Percentiles rank a stretch among this genome's conserved stretches.
Conservation (phyloP, 1,140 invertebrate genomes). For the Drosophila seguyi region DNA sequence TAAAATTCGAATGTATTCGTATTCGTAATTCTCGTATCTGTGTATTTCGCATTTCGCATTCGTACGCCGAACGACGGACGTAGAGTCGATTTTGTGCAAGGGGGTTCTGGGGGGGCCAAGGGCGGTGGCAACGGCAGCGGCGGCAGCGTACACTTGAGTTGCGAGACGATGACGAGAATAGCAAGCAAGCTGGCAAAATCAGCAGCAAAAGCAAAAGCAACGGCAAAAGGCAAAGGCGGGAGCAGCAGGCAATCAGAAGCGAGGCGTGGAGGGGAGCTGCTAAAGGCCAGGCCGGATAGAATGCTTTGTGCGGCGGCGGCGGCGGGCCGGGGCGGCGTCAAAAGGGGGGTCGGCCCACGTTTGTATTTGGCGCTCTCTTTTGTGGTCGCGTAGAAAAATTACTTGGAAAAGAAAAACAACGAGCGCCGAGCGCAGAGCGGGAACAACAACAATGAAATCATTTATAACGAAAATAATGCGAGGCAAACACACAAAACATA, state of each 20-base stretch:
- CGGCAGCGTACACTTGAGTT: slow-evolving; percentile 57
- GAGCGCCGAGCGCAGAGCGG: slow-evolving; percentile 60
- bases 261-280: neutral
- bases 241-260: slow-evolving; percentile 4
- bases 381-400: slow-evolving; percentile 74
- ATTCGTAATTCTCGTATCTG: slow-evolving; percentile 38
- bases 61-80: slow-evolving; percentile 32
- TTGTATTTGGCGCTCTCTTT: slow-evolving; percentile 46
- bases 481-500: slow-evolving; percentile 35
- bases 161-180: slow-evolving; percentile 80
- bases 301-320: slow-evolving; percentile 50
- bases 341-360: slow-evolving; percentile 65
- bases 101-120: slow-evolving; percentile 21
- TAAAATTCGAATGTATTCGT: slow-evolving; percentile 73
- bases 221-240: slow-evolving; percentile 20
- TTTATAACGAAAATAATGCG: slow-evolving; percentile 67
- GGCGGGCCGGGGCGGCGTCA: slow-evolving; percentile 5
- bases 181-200: slow-evolving; percentile 55
- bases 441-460: slow-evolving; percentile 74
- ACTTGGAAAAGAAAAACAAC: slow-evolving; percentile 73
- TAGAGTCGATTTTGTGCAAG: slow-evolving; percentile 20
- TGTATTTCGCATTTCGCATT: slow-evolving; percentile 41
- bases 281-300: slow-evolving; percentile 64
- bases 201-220: slow-evolving; percentile 47
- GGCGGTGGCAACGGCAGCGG: slow-evolving; percentile 4